These are phyloP conservation scores for Molossus alvarezi DNA, from an alignment of 2,797 vertebrate species.

Conservation along the genomic window DNA sequence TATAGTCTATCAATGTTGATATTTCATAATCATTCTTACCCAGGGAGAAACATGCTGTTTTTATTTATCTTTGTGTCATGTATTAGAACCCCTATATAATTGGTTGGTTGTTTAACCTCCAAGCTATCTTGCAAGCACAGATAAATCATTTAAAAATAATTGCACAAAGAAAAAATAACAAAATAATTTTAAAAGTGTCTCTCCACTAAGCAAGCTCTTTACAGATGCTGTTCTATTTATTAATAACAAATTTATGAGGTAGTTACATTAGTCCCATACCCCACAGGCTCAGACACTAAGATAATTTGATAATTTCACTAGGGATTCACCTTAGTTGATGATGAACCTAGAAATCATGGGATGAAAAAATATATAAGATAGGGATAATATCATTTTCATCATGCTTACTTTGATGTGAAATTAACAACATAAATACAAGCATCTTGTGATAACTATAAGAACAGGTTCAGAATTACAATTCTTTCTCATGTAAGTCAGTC, in stretches of 20 bases:
- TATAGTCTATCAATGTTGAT: neutral
- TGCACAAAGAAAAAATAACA: neutral
- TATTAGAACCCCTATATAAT: neutral
- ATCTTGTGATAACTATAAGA: neutral
- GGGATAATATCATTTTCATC: neutral
- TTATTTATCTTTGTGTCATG: neutral
- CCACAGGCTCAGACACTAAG: neutral
- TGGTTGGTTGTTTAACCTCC: neutral
- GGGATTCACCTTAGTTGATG: neutral
- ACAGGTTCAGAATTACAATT: neutral
- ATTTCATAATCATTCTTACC: neutral
- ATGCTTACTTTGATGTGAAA: neutral
- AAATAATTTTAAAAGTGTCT: neutral
- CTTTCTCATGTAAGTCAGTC: neutral
- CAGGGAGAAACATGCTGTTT: neutral
- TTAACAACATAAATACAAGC: neutral
- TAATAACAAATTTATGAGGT: neutral
- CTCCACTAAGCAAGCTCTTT: neutral
- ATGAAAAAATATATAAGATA: neutral
- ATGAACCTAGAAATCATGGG: neutral
- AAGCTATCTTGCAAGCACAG: neutral
- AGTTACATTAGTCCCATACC: neutral
- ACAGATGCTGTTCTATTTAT: neutral
- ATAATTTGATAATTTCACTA: neutral
- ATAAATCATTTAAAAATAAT: neutral